Percentiles rank a stretch among this genome's conserved stretches.
phyloP scores from a whole-genome alignment of 2,797 vertebrate genomes.

The Takifugu rubripes region DNA sequence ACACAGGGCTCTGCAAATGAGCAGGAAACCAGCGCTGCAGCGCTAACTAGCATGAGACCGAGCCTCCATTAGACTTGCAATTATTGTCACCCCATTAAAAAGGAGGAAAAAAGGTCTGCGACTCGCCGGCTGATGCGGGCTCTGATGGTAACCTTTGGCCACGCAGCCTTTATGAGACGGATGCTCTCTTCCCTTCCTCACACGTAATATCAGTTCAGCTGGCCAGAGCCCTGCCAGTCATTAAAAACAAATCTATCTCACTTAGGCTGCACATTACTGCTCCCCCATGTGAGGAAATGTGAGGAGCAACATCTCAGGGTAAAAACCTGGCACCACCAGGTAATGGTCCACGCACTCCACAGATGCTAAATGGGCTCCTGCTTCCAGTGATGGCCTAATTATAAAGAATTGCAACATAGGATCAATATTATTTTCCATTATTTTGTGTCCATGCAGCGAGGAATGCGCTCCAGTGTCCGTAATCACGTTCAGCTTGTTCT shows the following conservation, averaged over 20 bases:
- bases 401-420: constrained; percentile 53
- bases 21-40: constrained; percentile 40
- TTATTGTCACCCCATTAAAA: constrained; percentile 65
- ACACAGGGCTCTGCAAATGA: constrained; percentile 47
- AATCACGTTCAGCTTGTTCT: constrained; percentile 8
- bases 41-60: constrained; percentile 49
- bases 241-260: constrained; percentile 77
- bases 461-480: constrained; percentile 18
- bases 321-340: constrained; percentile 56
- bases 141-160: constrained; percentile 67
- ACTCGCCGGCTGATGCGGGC: constrained; percentile 51
- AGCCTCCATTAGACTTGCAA: constrained; percentile 62
- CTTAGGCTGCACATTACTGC: constrained; percentile 69
- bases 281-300: constrained; percentile 54
- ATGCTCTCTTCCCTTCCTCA: constrained; percentile 16
- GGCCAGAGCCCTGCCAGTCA: constrained; percentile 52
- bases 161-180: constrained; percentile 61
- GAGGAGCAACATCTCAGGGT: constrained; percentile 37
- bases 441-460: constrained; percentile 26
- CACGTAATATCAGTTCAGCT: constrained; percentile 53
- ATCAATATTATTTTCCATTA: constrained; percentile 50
- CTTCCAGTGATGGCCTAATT: constrained; percentile 59
- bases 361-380: constrained; percentile 62
- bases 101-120: constrained; percentile 36
- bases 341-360: constrained; percentile 64